A percentile compares a stretch with the other conserved stretches of the same genome.
Evolutionary conservation across 2,113 vertebrate species (phyloP).

Genomic region (Antigone vipio): DNA sequence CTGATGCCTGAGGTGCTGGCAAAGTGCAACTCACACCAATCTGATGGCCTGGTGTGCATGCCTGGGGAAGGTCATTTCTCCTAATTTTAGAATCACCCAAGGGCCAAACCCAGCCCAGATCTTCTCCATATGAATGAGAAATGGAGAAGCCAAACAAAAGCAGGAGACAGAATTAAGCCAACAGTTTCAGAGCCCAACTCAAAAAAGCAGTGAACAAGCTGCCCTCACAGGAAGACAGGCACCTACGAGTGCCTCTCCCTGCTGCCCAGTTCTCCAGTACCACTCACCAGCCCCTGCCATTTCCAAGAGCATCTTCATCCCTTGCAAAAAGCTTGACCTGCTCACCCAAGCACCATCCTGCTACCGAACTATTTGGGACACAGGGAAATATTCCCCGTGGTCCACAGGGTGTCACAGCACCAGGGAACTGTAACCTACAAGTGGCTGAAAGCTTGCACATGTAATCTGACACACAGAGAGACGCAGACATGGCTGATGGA

Average conservation of each 20-base stretch:
- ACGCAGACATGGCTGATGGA: neutral
- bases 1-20: neutral
- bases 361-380: neutral
- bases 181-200: neutral
- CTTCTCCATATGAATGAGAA: neutral
- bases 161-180: neutral
- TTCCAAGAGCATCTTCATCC: neutral
- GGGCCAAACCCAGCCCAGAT: neutral
- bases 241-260: fast-evolving
- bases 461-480: neutral
- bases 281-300: neutral
- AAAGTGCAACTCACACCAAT: neutral
- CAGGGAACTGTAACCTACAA: neutral
- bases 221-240: neutral
- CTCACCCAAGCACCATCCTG: neutral
- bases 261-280: neutral
- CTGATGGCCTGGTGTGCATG: neutral
- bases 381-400: neutral
- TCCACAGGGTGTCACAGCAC: neutral
- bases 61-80: neutral
- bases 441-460: fast-evolving
- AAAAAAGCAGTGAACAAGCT: neutral
- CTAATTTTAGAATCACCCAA: neutral
- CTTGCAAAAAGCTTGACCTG: neutral
- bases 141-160: neutral